Conservation (phyloP, 2,113 vertebrate species). For the Limnothrissa miodon region DNA sequence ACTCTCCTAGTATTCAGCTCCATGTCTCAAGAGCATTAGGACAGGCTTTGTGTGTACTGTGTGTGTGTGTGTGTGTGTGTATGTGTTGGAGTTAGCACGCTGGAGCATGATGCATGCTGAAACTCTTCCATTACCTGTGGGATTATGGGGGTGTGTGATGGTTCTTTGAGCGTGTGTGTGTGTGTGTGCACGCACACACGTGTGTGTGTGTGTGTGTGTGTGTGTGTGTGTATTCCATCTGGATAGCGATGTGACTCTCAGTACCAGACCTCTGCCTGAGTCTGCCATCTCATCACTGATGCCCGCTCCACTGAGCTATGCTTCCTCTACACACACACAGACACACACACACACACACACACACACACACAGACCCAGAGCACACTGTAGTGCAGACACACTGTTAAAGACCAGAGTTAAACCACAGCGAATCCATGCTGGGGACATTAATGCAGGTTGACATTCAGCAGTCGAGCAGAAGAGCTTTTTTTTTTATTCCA, state of each 20-base stretch:
- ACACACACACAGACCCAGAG: neutral
- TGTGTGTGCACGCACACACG: too few species aligned
- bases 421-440: neutral
- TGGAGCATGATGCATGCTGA: slow-evolving; percentile 37
- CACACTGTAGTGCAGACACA: neutral
- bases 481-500: neutral
- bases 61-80: too few species aligned
- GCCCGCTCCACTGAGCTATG: slow-evolving; percentile 3
- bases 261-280: neutral
- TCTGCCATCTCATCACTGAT: slow-evolving; percentile 16
- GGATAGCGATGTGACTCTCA: neutral
- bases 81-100: neutral
- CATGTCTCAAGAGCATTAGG: neutral
- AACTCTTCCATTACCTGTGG: slow-evolving; percentile 43
- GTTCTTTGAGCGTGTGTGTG: slow-evolving; percentile 6
- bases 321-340: neutral
- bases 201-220: slow-evolving; percentile 21
- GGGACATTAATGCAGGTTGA: neutral
- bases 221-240: slow-evolving; percentile 12
- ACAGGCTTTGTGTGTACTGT: neutral
- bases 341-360: slow-evolving; percentile 5
- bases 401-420: neutral
- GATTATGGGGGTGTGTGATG: slow-evolving; percentile 8
- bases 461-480: slow-evolving; percentile 9
- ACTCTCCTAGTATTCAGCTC: neutral